A percentile compares a stretch with the other conserved stretches of the same genome.
Evolutionary conservation across 2,113 vertebrate genomes (phyloP).

Genomic region (Acanthisitta chloris): DNA sequence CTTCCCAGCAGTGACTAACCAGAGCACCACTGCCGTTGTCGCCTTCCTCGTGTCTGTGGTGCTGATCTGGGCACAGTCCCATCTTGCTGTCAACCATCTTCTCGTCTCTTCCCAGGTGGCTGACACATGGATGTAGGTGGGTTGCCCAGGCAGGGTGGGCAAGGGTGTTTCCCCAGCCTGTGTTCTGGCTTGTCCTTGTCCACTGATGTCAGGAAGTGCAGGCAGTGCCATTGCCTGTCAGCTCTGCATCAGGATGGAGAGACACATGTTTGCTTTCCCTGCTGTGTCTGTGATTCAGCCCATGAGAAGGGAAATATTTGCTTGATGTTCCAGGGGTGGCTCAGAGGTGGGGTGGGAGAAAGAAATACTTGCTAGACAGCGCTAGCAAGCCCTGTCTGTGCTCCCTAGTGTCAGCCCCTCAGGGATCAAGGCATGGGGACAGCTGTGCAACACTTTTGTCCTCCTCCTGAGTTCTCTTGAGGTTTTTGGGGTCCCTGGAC

Average conservation of each 20-base stretch:
- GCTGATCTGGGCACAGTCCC: not conserved
- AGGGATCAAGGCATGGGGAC: accelerated
- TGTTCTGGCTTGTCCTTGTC: not conserved
- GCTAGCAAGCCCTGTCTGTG: not conserved
- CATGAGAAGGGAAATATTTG: not conserved
- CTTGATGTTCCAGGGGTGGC: not conserved
- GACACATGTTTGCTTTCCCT: accelerated
- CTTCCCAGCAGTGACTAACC: not conserved
- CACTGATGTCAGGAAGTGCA: accelerated
- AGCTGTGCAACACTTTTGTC: accelerated
- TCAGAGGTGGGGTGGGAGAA: not conserved
- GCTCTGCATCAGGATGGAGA: accelerated
- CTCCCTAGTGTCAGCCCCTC: not conserved
- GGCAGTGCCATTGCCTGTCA: not conserved
- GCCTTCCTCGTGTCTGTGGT: not conserved
- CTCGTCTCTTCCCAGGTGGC: accelerated
- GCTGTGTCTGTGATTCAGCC: accelerated
- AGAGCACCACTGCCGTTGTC: not conserved
- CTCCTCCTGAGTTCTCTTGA: not conserved
- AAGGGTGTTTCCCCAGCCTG: not conserved
- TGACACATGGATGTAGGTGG: accelerated
- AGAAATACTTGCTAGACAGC: not conserved
- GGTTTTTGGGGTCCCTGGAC: not conserved
- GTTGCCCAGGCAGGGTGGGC: not conserved
- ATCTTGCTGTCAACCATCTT: not conserved